Evolutionary conservation across 2,888 invertebrate species (phyloP).

Genomic region (Zygothrica quintamaculata): DNA sequence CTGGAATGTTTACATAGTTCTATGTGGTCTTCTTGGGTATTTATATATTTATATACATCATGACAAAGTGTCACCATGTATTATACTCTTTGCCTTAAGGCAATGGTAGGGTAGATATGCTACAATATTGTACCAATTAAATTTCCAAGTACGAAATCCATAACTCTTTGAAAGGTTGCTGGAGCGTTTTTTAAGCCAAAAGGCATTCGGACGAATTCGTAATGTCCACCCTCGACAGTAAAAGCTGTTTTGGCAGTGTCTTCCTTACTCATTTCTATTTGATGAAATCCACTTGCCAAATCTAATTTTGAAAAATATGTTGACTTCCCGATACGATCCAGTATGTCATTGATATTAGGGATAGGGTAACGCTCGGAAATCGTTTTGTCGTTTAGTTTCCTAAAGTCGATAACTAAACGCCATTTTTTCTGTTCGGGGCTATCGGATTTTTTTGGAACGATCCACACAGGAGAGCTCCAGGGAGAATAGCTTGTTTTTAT

Average conservation of each 20-base stretch:
- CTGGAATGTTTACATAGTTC: neutral
- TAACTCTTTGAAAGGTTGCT: too few species aligned
- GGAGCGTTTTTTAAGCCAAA: slow-evolving; percentile 42
- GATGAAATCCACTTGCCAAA: slow-evolving; percentile 29
- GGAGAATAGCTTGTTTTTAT: slow-evolving; percentile 31
- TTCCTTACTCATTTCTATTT: slow-evolving; percentile 29
- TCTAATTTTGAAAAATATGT: slow-evolving; percentile 18
- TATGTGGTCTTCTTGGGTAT: neutral
- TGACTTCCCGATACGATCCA: slow-evolving; percentile 1
- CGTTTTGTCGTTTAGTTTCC: slow-evolving; percentile 4
- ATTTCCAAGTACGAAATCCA: too few species aligned
- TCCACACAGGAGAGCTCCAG: slow-evolving; percentile 23
- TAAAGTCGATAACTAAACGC: slow-evolving; percentile 30
- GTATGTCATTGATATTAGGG: slow-evolving; percentile 14
- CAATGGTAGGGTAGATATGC: too few species aligned
- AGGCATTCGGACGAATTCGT: slow-evolving; percentile 33
- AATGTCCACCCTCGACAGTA: slow-evolving; percentile 34
- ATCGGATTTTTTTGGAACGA: slow-evolving; percentile 30
- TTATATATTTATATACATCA: neutral
- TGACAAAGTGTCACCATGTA: neutral
- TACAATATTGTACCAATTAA: too few species aligned
- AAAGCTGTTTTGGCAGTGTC: slow-evolving; percentile 39
- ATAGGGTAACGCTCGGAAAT: slow-evolving; percentile 16
- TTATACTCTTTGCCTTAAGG: too few species aligned
- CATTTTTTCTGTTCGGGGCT: slow-evolving; percentile 29